Evolutionary conservation across 2,888 invertebrate species (phyloP), one percentile per base, ranked within the genome.

Genomic region (Steinernema scapterisci): DNA sequence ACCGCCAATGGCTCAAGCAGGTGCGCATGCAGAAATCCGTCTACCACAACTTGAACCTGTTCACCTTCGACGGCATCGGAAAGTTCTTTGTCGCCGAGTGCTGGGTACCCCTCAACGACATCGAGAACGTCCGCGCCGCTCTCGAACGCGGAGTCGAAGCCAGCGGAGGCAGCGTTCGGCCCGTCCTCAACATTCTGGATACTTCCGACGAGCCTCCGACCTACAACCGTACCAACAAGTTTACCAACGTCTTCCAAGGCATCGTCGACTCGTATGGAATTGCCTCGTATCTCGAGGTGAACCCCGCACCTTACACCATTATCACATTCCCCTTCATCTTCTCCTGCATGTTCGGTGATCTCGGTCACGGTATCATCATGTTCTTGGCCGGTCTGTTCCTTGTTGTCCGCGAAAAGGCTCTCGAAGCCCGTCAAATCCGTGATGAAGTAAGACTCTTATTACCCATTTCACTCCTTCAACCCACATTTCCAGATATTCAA

Each of bases 71-170:
- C 88, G 97, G 97, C n/a, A 97, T 97, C 1, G 96, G 97, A 89
- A 97, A 99, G 89, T 97, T 97, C 90, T 91, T 97, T 85, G 97
- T 97, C 87, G 97, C 97, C 16, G 97, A 99, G 89, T 97, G 97
- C 89, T 99, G 94, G 97, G 94, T 93, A 87, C 96, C 94, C 13
- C 92, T 93, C 6, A 89, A 92, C 74, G 94, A 95, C 86, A 89
- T 95, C 88, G 95, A 96, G 89, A 93, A 93, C 19, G 95, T 97
- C 73, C 95, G 95, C 87, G 90, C 94, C 83, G 95, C 96, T 0
- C 90, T 99, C 54, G 91, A 95, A 77, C 91, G 94, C 73, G 97
- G 97, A 86, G 96, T 96, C 78, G 95, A 94, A 88, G 91, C 91
- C 19, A 80, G 95, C 85, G 96, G 96, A 16, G 95, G 95, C 82